Percentiles rank a stretch among this genome's conserved stretches.
Conservation (phyloP, 2,888 invertebrate genomes). For the Hemistola chrysoprasaria region DNA sequence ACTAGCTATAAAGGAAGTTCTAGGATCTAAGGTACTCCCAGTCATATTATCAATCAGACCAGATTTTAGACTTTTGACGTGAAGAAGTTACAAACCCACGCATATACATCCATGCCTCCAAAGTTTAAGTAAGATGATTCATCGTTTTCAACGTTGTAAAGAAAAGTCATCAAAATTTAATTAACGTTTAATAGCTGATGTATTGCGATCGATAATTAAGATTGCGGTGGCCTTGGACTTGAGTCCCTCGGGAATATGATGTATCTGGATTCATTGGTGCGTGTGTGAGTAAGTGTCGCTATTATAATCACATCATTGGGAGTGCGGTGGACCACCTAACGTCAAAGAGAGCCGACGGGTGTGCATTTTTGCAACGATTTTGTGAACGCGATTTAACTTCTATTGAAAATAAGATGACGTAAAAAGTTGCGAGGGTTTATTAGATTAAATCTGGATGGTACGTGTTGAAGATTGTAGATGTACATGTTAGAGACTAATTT, state of each 20-base stretch:
- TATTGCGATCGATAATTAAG: conserved; percentile 30
- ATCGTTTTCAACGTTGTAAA: conserved; percentile 29
- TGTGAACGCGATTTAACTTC: conserved; percentile 53
- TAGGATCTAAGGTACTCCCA: no score
- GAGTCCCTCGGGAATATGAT: conserved; percentile 25
- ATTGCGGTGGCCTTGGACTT: conserved; percentile 14
- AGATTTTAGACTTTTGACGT: no score
- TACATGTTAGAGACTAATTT: conserved; percentile 9
- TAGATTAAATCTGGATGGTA: conserved; percentile 31
- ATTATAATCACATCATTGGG: conserved; percentile 78
- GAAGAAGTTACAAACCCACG: no score
- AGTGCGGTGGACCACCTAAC: conserved; percentile 71
- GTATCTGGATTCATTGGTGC: conserved; percentile 57
- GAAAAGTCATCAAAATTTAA: conserved; percentile 59
- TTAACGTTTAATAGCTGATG: conserved; percentile 49
- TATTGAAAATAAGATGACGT: conserved; percentile 55
- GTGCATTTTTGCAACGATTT: conserved; percentile 74
- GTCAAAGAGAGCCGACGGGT: conserved; percentile 73
- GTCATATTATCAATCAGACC: no score
- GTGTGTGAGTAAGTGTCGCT: conserved; percentile 68
- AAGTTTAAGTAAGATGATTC: conserved; percentile 9
- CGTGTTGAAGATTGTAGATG: conserved; percentile 11
- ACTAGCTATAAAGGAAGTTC: no score
- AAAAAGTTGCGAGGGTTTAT: conserved; percentile 36
- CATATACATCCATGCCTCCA: no score